Conservation (phyloP, 2,113 vertebrate species). For the Synodontis membranacea region DNA sequence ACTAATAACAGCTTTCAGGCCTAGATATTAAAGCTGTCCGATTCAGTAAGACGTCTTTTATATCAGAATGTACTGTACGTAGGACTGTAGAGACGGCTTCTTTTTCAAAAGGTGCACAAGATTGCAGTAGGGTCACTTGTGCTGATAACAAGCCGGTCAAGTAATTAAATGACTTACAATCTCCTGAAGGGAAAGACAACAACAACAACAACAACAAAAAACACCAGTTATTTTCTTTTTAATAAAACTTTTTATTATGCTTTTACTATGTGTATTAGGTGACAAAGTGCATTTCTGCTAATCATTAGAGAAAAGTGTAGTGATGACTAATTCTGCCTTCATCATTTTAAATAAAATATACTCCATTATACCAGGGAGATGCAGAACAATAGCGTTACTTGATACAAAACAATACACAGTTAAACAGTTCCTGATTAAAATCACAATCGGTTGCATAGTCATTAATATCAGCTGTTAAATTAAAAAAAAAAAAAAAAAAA, state of each 20-base stretch:
- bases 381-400: conserved; percentile 1
- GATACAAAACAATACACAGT: conserved; percentile 18
- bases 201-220: not conserved
- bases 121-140: not conserved
- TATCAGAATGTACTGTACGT: not conserved
- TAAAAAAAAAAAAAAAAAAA: not conserved
- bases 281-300: conserved; percentile 39
- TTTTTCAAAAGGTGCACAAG: not conserved
- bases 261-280: conserved; percentile 19
- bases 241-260: conserved; percentile 18
- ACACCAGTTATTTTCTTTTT: not conserved
- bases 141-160: not conserved
- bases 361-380: conserved; percentile 1
- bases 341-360: conserved; percentile 33
- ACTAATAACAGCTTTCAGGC: not conserved
- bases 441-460: conserved; percentile 20
- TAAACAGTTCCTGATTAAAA: conserved; percentile 17
- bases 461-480: not conserved
- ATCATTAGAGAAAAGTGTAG: conserved; percentile 1
- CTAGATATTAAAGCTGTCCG: not conserved
- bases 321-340: conserved; percentile 22
- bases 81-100: not conserved
- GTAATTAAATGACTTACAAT: not conserved
- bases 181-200: not conserved
- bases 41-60: not conserved